phyloP scores from a whole-genome alignment of 2,113 vertebrate genomes.

The Oostethus manadensis region DNA sequence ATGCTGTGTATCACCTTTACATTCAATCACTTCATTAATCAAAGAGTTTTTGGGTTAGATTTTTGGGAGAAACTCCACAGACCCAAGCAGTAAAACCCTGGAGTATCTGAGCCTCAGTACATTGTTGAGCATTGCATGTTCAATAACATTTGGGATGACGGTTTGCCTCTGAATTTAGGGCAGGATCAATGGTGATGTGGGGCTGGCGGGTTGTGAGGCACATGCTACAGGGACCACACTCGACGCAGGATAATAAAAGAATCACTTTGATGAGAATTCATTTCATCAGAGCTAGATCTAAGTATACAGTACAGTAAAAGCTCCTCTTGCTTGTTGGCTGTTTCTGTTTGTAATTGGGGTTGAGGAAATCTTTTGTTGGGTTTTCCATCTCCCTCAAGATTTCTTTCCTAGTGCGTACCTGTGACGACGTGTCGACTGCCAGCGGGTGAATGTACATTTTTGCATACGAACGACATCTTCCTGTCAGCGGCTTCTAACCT shows the following conservation, averaged over 20 bases:
- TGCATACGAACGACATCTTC: not conserved
- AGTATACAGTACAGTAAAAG: constrained; percentile 28
- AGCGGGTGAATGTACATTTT: not conserved
- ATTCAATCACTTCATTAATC: not conserved
- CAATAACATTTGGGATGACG: constrained; percentile 12
- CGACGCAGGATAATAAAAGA: constrained; percentile 43
- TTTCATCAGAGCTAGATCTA: constrained; percentile 44
- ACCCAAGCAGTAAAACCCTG: not conserved
- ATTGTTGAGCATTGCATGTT: constrained; percentile 10
- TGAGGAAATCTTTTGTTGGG: constrained; percentile 6
- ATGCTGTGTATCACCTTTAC: too few relatives aligned
- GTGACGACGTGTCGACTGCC: not conserved
- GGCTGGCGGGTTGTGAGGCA: constrained; percentile 28
- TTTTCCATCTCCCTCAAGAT: constrained; percentile 7
- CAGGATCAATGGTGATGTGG: constrained; percentile 38
- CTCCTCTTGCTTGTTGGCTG: constrained; percentile 16
- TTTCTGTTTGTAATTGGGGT: constrained; percentile 25
- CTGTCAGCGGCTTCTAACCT: not conserved
- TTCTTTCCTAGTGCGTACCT: not conserved
- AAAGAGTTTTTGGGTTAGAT: too few relatives aligned
- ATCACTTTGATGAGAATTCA: constrained; percentile 55
- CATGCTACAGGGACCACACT: constrained; percentile 27
- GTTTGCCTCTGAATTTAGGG: constrained; percentile 35
- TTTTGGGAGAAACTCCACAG: too few relatives aligned
- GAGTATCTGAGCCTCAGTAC: not conserved